phyloP scores from a whole-genome alignment of 2,797 vertebrate species.

The Argentina silus region DNA sequence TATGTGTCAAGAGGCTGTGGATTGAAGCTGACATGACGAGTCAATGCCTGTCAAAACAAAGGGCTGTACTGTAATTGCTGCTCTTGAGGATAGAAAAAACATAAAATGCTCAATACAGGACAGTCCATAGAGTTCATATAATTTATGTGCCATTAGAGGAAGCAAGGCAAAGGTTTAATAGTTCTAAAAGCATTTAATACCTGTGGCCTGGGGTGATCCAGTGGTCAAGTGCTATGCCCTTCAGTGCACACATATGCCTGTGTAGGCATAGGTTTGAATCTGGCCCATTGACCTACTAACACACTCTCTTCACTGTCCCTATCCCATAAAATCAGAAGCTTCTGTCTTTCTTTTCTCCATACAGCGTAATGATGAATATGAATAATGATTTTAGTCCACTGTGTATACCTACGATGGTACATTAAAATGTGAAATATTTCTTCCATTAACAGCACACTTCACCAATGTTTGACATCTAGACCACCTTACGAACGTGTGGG shows the following conservation, averaged over 20 bases:
- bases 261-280: neutral
- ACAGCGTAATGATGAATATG: neutral
- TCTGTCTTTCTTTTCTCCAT: neutral
- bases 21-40: constrained; percentile 37
- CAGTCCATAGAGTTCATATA: neutral
- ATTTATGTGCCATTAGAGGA: constrained; percentile 49
- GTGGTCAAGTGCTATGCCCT: neutral
- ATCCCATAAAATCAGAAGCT: no score
- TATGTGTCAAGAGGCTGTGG: constrained; percentile 29
- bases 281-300: neutral
- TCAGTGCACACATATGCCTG: neutral
- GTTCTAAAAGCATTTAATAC: neutral
- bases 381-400: neutral
- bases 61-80: constrained; percentile 40
- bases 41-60: constrained; percentile 59
- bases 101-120: constrained; percentile 34
- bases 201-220: no score
- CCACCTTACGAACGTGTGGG: no score
- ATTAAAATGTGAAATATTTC: constrained; percentile 31
- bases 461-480: no score
- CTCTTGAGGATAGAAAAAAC: constrained; percentile 44
- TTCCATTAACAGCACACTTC: no score
- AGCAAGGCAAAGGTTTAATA: constrained; percentile 8
- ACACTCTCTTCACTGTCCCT: neutral
- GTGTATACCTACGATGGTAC: neutral